Percentiles rank a stretch among this genome's conserved stretches.
phyloP scores from a whole-genome alignment of 1,140 invertebrate genomes.

The Leptestheria dahalacensis region DNA sequence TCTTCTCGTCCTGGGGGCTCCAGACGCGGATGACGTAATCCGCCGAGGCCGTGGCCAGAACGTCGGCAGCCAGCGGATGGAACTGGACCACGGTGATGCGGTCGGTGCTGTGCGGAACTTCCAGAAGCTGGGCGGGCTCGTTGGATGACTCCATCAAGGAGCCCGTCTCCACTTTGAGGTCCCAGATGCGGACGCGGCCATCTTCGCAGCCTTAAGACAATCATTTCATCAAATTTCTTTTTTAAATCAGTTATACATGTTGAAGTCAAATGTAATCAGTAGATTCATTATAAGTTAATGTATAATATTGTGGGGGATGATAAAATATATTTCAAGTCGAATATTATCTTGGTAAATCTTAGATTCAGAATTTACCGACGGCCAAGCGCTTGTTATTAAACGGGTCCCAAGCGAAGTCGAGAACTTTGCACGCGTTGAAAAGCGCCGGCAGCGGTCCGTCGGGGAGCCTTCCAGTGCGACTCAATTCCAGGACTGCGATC shows the following conservation, averaged over 20 bases:
- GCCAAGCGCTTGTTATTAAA: constrained; percentile 62
- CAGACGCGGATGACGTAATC: constrained; percentile 78
- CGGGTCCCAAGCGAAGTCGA: constrained; percentile 89
- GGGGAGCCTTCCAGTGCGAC: constrained; percentile 54
- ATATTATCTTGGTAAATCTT: background rate
- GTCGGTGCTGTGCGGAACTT: constrained; percentile 57
- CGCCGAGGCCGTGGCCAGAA: constrained; percentile 71
- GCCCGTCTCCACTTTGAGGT: constrained; percentile 42
- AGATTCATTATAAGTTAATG: too few species aligned
- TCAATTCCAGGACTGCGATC: constrained; percentile 70
- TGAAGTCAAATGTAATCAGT: background rate
- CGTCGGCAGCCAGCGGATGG: constrained; percentile 70
- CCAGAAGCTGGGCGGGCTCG: constrained; percentile 33
- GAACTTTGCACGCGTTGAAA: constrained; percentile 69
- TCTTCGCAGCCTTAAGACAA: constrained; percentile 59
- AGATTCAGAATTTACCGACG: constrained; percentile 39
- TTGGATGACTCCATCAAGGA: constrained; percentile 57
- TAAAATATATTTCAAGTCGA: background rate
- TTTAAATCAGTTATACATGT: background rate
- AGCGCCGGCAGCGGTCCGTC: constrained; percentile 71
- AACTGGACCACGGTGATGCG: constrained; percentile 84
- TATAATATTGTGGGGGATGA: too few species aligned
- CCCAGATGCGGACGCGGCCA: constrained; percentile 75
- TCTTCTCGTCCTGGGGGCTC: constrained; percentile 41
- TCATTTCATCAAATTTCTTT: background rate